Base-by-base conservation (phyloP, 2,888 invertebrate genomes). In the Teleogryllus oceanicus region DNA sequence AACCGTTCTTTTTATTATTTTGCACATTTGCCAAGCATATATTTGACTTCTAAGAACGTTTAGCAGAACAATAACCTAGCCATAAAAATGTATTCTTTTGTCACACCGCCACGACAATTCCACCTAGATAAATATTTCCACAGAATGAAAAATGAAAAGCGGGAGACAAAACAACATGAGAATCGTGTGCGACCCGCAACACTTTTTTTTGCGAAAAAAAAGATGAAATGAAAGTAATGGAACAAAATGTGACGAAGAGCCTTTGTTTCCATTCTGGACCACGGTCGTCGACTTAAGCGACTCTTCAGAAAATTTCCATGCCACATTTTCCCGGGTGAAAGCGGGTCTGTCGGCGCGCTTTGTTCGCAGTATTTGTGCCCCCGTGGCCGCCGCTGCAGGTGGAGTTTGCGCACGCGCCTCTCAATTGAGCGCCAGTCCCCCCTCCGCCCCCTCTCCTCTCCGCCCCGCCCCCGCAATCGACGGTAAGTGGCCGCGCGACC, bases 181-280 rank as follows among this genome's bases (percentile, higher is more conserved):
- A 37, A 8, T 37, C 37, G 37, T 37, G 62, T n/a, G n/a, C 16
- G n/a, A 62, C 11, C n/a, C 62, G 62, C 62, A 62, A 62, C 62
- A n/a, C n/a, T 62, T 62, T 62, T 62, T 18, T n/a, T 62, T 5
- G 3, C 16, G 16, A 13, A 62, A 62, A 62, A 62, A n/a, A 62
- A 62, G 62, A 62, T 13, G n/a, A 62, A 62, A 62, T n/a, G 62
- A 62, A 62, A 62, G 62, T 13, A 62, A 62, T 62, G 62, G 62
- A 62, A 62, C n/a, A 62, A 62, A 62, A 62, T 62, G 62, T 62
- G 62, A 62, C 62, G 62, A 62, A 62, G 62, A 62, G 62, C n/a
- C 62, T 13, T 62, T 62, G 62, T 62, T 62, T 62, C 62, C 62
- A 62, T 62, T 62, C 62, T n/a, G n/a, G n/a, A n/a, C 62, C 62